Evolutionary conservation across 2,797 vertebrate species (phyloP), one percentile per base, ranked within the genome.

Genomic region (Pantherophis vulpinus): DNA sequence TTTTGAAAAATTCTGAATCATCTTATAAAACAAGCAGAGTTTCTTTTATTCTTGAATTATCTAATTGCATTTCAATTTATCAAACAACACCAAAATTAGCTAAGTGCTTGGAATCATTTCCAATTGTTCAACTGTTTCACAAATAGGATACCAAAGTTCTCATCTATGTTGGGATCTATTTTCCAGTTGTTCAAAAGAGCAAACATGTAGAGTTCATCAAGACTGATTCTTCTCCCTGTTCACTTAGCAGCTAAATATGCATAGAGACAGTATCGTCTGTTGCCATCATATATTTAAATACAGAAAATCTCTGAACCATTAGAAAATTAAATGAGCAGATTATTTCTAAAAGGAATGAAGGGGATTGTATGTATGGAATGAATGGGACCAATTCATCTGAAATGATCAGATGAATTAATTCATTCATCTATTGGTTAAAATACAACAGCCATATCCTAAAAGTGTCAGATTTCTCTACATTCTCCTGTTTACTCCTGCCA

Each of bases 1-100:
- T 87, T 92, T 89, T 87, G 93, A 94, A 95, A 91, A 91, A 1
- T 94, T 20, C 87, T 92, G n/a, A 83, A 42, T 59, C 86, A 93
- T 58, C 25, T 91, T 23, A 95, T 91, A 90, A 94, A 96, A 92
- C 27, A 90, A 9, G 1, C 86, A 61, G 59, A 86, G 60, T 29
- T 94, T 93, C 83, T 20, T 27, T 56, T 32, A 74, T 51, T 86
- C 88, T 12, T 37, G 63, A 11, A 32, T 42, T 91, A 3, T 89
- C 16, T 56, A 92, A 88, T 87, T 86, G 59, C 74, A 74, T 90
- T 93, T 86, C 20, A 27, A 86, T 91, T 47, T n/a, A 74, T 88
- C 54, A 88, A 2, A 32, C 61, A 29, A 91, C 42, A 74, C 56
- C 42, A 29, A 55, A 74, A 13, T 61, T 60, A 92, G 42, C 18